Evolutionary conservation across 2,888 invertebrate species (phyloP), one percentile per base, ranked within the genome.

Genomic region (Hypercompe scribonia): DNA sequence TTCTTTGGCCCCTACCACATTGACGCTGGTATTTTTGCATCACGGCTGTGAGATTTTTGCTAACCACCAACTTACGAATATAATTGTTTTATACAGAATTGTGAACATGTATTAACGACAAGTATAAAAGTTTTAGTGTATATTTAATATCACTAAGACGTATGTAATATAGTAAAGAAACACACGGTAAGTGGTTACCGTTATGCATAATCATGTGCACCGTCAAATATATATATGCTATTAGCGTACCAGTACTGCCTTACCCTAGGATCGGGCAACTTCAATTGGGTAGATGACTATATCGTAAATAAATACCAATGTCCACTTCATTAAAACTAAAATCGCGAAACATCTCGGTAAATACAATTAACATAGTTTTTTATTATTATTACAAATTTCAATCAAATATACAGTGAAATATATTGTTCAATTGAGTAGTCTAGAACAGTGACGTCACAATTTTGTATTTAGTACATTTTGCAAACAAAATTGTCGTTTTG

Each of bases 1-100:
- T 67, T 39, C 33, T 70, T 42, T 69, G 73, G 68, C 78, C 78
- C 76, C 76, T 76, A 81, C 83, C 68, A 77, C 77, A 75, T 81
- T 73, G 75, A 73, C 67, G 72, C 71, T 61, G 58, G 63, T 76
- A 77, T 77, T 79, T 76, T 64, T 36, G 78, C 70, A 66, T 68
- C 70, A 76, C 79, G 69, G 67, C 58, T 69, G 72, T 72, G 74
- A 72, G 66, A n/a, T 78, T 65, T 81, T 77, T 75, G 39, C 61
- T 72, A 68, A 76, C 68, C 58, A 68, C 21, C 34, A 33, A 33
- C 50, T 61, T 61, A 8, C 50, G 11, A 54, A 15, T 31, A 8
- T 61, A 31, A 61, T 61, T 61, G 31, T 61, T 31, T 61, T 61
- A 31, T 31, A 18, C 28, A 31, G 5, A 28, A 15, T 0, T 58